phyloP scores from a whole-genome alignment of 2,888 invertebrate species.

The Mesorhabditis spiculigera region DNA sequence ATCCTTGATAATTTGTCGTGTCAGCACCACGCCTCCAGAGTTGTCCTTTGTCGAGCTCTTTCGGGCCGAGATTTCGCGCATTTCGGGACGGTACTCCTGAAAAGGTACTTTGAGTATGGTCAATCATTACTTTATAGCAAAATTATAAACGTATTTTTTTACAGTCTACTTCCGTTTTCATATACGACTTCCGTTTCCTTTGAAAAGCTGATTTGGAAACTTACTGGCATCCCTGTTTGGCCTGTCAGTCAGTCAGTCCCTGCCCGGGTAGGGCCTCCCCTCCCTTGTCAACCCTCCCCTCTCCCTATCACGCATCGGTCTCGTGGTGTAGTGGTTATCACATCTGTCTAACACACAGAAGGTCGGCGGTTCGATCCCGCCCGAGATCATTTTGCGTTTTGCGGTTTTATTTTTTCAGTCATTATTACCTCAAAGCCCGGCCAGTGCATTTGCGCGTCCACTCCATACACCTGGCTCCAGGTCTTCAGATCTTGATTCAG shows the following conservation, averaged over 20 bases:
- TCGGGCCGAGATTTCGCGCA: slow-evolving; percentile 43
- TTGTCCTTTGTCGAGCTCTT: slow-evolving; percentile 22
- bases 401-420: too few species aligned
- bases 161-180: too few species aligned
- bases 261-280: too few species aligned
- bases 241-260: too few species aligned
- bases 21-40: slow-evolving; percentile 40
- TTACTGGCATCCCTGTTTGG: rapidly evolving
- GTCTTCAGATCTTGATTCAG: slow-evolving; percentile 92
- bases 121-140: too few species aligned
- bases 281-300: too few species aligned
- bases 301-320: slow-evolving; percentile 14
- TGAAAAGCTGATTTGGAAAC: too few species aligned
- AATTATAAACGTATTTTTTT: too few species aligned
- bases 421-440: slow-evolving; percentile 88
- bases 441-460: slow-evolving; percentile 99
- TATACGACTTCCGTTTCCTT: too few species aligned
- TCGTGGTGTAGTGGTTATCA: slow-evolving; percentile 34
- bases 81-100: slow-evolving; percentile 54
- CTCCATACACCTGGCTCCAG: slow-evolving; percentile 98
- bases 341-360: slow-evolving; percentile 36
- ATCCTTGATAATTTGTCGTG: slow-evolving; percentile 32
- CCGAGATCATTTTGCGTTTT: slow-evolving; percentile 16
- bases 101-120: too few species aligned
- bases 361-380: slow-evolving; percentile 36